Conservation (phyloP, 2,113 vertebrate species). For the Cebidichthys violaceus region DNA sequence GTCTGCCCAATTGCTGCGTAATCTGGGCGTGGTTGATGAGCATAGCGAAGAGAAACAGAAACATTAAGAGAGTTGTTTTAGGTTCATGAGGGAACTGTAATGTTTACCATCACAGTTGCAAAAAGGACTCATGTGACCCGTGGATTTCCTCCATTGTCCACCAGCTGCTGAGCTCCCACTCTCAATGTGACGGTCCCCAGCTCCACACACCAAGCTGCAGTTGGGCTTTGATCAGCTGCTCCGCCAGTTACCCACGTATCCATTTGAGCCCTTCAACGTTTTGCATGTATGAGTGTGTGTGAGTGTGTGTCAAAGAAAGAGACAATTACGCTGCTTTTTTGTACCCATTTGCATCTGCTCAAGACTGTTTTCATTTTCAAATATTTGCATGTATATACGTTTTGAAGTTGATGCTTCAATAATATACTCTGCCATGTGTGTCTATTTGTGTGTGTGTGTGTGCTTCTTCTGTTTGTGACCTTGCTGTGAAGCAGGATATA, state of each 20-base stretch:
- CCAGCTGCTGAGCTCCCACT: conserved; percentile 14
- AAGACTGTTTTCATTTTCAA: neutral
- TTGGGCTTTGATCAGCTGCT: conserved; percentile 52
- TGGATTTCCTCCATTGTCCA: conserved; percentile 27
- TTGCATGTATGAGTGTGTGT: conserved; percentile 15
- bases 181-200: conserved; percentile 7
- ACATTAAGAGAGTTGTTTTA: neutral
- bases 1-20: neutral
- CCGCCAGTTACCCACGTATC: conserved; percentile 49
- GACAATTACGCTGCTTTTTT: neutral
- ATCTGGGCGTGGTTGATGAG: neutral
- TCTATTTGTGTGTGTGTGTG: neutral
- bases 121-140: neutral
- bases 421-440: neutral
- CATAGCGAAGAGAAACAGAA: neutral
- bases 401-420: neutral
- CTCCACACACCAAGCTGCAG: conserved; percentile 23
- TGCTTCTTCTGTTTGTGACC: conserved; percentile 49
- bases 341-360: neutral
- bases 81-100: neutral
- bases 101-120: conserved; percentile 10
- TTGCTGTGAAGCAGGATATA: conserved; percentile 50
- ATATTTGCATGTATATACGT: neutral
- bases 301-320: neutral
- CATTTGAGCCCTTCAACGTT: conserved; percentile 36